Evolutionary conservation across 2,113 vertebrate genomes (phyloP), one percentile per base, ranked within the genome.

Genomic region (Lipotes vexillifer): DNA sequence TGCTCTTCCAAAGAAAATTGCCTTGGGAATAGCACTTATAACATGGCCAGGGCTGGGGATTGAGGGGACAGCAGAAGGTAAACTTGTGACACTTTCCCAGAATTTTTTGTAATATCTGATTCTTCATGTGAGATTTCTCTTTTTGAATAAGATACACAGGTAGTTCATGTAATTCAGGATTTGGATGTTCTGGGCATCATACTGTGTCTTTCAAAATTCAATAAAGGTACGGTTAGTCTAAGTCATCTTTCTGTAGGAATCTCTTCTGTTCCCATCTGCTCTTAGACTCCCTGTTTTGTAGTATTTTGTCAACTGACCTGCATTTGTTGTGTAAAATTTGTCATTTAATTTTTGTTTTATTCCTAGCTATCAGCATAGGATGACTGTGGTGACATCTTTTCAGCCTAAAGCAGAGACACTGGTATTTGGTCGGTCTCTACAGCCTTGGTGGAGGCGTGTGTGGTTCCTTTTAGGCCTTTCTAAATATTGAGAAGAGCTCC

Each of bases 1-100:
- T 66, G n/a, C 72, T 90, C 59, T 88, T 88, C 61, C 55, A 72
- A 52, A 91, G 85, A 86, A 85, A 88, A n/a, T 71, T 96, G 59
- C 72, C 86, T 6, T 85, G 77, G 82, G 36, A 92, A 38, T 69
- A 59, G 5, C 69, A 36, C 55, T 77, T 36, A 38, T 74, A 38
- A 78, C 17, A 27, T 31, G 3, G 46, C 33, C 20, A 6, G 4
- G 15, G 12, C 61, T 84, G 25, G 8, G 20, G 11, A 36, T 57
- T 85, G 36, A 31, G 41, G 31, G n/a, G 17, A 49, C 46, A 36
- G 41, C 21, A 86, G 5, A 69, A 92, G 83, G 38, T 66, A 52
- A 52, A 46, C 59, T 49, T 61, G 25, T 61, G 33, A 74, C 44
- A 74, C 92, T 88, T 65, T 15, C 57, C 92, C 69, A 59, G 83